Percentiles rank a stretch among this genome's conserved stretches.
Evolutionary conservation across 2,888 invertebrate genomes (phyloP).

Genomic region (Diogma glabrata): DNA sequence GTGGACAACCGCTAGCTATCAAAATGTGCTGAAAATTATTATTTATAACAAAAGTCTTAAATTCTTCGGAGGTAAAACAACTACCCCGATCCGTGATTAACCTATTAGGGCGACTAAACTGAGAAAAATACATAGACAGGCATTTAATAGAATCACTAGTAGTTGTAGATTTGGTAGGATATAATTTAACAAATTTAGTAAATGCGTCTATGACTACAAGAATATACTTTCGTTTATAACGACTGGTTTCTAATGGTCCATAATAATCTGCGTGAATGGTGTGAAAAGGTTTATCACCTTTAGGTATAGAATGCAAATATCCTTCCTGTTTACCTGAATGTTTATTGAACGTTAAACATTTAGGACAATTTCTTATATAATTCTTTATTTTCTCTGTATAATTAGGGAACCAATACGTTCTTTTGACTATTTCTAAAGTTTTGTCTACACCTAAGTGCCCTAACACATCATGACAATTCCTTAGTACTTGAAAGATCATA

Average conservation of each 20-base stretch:
- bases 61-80: constrained; percentile 10
- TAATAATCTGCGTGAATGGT: constrained; percentile 8
- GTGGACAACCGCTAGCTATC: constrained; percentile 11
- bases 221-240: constrained; percentile 11
- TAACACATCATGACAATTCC: constrained; percentile 9
- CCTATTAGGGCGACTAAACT: constrained; percentile 11
- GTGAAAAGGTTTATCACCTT: constrained; percentile 10
- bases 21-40: constrained; percentile 14
- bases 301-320: constrained; percentile 4
- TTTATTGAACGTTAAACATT: background rate
- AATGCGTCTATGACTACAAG: constrained; percentile 9
- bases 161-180: constrained; percentile 12
- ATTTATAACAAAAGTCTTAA: constrained; percentile 4
- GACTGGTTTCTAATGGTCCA: constrained; percentile 12
- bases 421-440: background rate
- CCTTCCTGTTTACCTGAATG: constrained; percentile 8
- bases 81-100: too few relatives aligned
- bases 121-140: constrained; percentile 10
- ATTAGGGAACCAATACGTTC: too few relatives aligned
- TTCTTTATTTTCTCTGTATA: background rate
- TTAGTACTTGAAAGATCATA: constrained; percentile 3
- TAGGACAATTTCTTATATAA: constrained; percentile 9
- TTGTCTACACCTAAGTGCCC: constrained; percentile 9
- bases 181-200: constrained; percentile 12
- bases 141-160: constrained; percentile 8